phyloP scores from a whole-genome alignment of 2,113 vertebrate species.

The Macroglossus sobrinus region DNA sequence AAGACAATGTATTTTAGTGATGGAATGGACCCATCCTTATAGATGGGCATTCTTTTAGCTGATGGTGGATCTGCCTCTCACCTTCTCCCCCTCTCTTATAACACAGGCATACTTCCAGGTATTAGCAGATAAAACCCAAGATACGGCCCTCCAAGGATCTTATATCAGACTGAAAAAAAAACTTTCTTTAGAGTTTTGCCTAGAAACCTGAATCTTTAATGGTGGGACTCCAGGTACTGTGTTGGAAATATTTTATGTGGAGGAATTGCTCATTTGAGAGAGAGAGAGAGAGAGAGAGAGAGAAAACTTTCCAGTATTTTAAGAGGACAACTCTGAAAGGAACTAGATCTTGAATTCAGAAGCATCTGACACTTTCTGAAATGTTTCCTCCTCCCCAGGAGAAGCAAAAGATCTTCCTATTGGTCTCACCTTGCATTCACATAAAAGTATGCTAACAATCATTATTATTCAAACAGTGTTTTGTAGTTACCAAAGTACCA shows the following conservation, averaged over 20 bases:
- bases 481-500: background rate
- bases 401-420: background rate
- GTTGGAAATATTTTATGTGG: background rate
- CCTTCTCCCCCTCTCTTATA: background rate
- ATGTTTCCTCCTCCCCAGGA: background rate
- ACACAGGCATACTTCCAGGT: background rate
- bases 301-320: background rate
- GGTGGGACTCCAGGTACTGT: background rate
- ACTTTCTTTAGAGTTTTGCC: background rate
- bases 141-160: background rate
- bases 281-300: too few relatives aligned
- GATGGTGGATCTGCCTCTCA: background rate
- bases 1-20: background rate
- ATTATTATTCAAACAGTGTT: background rate
- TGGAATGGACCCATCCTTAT: too few relatives aligned
- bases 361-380: background rate
- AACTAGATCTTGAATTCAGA: background rate
- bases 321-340: background rate
- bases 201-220: background rate
- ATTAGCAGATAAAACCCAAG: background rate
- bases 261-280: background rate
- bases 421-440: background rate
- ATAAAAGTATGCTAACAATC: background rate
- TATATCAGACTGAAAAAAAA: background rate
- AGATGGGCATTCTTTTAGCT: background rate